These are phyloP conservation scores for Chrysopa pallens DNA, from an alignment of 1,140 invertebrate species.

Conservation along the genomic window DNA sequence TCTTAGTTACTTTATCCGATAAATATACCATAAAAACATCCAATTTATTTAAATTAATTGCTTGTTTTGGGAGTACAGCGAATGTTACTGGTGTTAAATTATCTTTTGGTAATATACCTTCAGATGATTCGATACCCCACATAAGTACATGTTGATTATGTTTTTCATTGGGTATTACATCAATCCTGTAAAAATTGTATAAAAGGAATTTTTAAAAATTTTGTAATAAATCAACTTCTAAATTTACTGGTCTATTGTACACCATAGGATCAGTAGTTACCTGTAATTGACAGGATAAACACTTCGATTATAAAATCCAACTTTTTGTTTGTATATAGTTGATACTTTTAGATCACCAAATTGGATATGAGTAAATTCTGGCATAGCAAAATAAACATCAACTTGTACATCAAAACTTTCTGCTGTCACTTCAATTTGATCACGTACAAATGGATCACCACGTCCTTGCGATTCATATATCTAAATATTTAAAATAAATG, in stretches of 20 bases:
- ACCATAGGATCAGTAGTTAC: too few relatives aligned
- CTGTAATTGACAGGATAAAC: neutral
- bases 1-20: conserved; percentile 4
- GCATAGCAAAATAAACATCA: neutral
- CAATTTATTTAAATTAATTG: conserved; percentile 3
- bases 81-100: neutral
- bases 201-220: too few relatives aligned
- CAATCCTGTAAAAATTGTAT: too few relatives aligned
- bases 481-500: neutral
- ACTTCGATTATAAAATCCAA: neutral
- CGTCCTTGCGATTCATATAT: neutral
- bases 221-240: too few relatives aligned
- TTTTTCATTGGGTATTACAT: too few relatives aligned
- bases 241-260: too few relatives aligned
- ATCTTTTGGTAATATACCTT: too few relatives aligned
- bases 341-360: neutral
- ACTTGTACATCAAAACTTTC: neutral
- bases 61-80: neutral
- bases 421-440: neutral
- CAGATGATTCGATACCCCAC: too few relatives aligned
- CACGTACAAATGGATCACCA: too few relatives aligned
- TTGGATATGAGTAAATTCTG: neutral
- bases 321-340: neutral
- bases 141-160: too few relatives aligned
- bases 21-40: conserved; percentile 5